Base-by-base conservation (phyloP, 2,888 invertebrate genomes). In the Oeneis ivallda region DNA sequence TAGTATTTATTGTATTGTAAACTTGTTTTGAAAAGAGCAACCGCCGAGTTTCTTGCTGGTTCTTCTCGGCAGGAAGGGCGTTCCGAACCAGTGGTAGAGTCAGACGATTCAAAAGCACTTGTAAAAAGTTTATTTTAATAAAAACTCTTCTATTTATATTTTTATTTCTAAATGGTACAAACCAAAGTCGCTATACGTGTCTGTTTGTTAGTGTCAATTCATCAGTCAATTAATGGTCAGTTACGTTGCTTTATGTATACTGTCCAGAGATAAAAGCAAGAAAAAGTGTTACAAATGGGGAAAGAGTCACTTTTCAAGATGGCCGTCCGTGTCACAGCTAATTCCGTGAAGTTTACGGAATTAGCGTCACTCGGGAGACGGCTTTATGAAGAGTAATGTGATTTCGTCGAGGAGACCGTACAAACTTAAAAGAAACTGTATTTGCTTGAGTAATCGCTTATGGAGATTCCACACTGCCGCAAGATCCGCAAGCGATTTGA, bases 241-340 rank as follows among this genome's bases (percentile, higher is more conserved):
- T 39, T 19, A 19, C 11, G 13, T 39, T 39, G 39, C 41, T 39
- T 56, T 15, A 53, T 19, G 41, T 26, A 10, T 41, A 10, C 41
- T 41, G 17, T 39, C 6, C 39, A 37, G 56, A 41, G 56, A 41
- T 41, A 56, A 56, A 39, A 13, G 15, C 39, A 41, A 41, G 41
- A 39, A 56, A 56, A 39, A 13, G 15, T 19, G 54, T 56, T 56
- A 56, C 54, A 41, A 56, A 56, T 56, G 54, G 54, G 39, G 56
- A 41, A 15, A 26, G 56, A 56, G 56, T 41, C 56, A 56, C 56
- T 56, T 54, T 56, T 56, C 56, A 72, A 74, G 79, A 81, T 76
- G 77, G 78, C 78, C 76, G 77, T 84, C 84, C 84, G 85, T 84
- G 85, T 82, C 81, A 78, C 77, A 77, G 72, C 66, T 72, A 67